Conservation (phyloP, 2,797 vertebrate genomes). For the Hapalemur alaotrensis region DNA sequence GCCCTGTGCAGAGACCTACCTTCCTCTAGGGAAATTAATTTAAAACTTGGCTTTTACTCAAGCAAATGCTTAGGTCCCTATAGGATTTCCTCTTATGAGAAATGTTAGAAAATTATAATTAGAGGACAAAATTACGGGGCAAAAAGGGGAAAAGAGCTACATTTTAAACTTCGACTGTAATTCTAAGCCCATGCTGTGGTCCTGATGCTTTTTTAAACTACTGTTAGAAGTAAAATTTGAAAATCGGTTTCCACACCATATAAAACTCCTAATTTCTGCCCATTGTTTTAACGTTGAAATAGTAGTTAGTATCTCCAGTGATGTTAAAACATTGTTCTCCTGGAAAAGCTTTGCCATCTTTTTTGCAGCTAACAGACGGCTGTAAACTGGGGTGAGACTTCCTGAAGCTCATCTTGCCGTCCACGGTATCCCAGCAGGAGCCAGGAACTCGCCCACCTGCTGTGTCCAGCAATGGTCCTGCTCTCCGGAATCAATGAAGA, state of each 20-base stretch:
- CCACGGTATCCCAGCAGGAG: rapidly evolving
- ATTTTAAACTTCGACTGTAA: neutral
- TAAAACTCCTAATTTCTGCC: neutral
- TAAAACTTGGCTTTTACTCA: neutral
- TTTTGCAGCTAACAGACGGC: too few relatives aligned
- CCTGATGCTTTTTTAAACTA: neutral
- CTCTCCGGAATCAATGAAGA: neutral
- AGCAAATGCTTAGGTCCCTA: neutral
- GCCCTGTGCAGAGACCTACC: neutral
- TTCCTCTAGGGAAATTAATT: neutral
- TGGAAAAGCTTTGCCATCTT: neutral
- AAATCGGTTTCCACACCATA: neutral
- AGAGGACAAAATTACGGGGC: neutral
- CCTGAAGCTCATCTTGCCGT: neutral
- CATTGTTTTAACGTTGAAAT: neutral
- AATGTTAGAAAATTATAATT: slow-evolving; percentile 15
- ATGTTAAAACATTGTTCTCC: neutral
- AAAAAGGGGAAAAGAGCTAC: neutral
- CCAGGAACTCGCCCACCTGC: neutral
- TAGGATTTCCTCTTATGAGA: neutral
- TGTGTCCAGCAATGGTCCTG: neutral
- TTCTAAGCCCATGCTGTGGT: neutral
- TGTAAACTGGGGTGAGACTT: neutral
- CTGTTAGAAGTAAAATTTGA: neutral
- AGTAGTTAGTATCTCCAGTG: neutral